Percentiles rank a stretch among this genome's conserved stretches.
Evolutionary conservation across 2,797 vertebrate species (phyloP).

Genomic region (Menidia menidia): DNA sequence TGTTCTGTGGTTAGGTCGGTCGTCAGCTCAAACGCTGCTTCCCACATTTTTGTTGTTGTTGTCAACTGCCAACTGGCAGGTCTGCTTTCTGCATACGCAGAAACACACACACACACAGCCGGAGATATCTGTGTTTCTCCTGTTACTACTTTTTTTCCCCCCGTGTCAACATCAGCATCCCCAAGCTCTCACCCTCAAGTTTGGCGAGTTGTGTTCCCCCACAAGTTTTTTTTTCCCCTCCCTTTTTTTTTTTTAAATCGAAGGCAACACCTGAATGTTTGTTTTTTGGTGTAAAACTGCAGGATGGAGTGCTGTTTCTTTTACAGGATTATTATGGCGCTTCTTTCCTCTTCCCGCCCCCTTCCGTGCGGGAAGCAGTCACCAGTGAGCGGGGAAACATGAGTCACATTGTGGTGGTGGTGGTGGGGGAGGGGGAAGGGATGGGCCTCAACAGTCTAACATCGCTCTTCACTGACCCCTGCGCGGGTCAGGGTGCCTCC

Average conservation of each 20-base stretch:
- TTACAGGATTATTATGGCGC: slow-evolving; percentile 67
- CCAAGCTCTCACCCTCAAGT: slow-evolving; percentile 45
- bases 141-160: slow-evolving; percentile 35
- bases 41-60: slow-evolving; percentile 38
- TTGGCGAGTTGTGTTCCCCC: slow-evolving; percentile 43
- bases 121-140: slow-evolving; percentile 2
- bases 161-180: slow-evolving; percentile 56
- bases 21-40: slow-evolving; percentile 25
- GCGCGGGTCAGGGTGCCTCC: slow-evolving; percentile 53
- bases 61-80: slow-evolving; percentile 19
- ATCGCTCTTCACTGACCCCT: slow-evolving; percentile 50
- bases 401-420: slow-evolving; percentile 71
- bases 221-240: slow-evolving; percentile 21
- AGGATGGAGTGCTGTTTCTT: slow-evolving; percentile 41
- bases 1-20: slow-evolving; percentile 25
- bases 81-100: not conserved
- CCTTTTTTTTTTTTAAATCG: not conserved
- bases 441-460: slow-evolving; percentile 59
- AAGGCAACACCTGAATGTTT: slow-evolving; percentile 23
- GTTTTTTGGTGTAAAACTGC: slow-evolving; percentile 1
- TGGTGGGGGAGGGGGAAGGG: slow-evolving; percentile 22
- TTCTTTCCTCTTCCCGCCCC: slow-evolving; percentile 67
- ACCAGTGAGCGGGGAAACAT: slow-evolving; percentile 76
- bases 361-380: slow-evolving; percentile 75
- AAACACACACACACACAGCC: not conserved